Evolutionary conservation across 1,140 invertebrate genomes (phyloP).

Genomic region (Batillaria attramentaria): DNA sequence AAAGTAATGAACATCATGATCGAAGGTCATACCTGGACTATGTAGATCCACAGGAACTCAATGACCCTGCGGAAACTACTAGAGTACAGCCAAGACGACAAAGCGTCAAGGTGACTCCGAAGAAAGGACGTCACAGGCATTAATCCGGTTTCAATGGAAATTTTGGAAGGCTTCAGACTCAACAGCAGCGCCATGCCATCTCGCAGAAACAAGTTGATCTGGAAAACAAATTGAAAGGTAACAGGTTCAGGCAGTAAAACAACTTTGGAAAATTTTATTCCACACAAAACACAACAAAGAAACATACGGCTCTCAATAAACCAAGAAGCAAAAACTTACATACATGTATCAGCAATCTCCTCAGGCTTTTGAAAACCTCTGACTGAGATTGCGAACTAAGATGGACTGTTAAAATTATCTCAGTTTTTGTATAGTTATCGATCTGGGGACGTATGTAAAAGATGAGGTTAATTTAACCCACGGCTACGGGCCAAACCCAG

Average conservation of each 20-base stretch:
- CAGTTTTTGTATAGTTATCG: too few relatives aligned
- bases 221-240: too few relatives aligned
- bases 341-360: too few relatives aligned
- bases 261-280: not conserved
- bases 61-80: conserved; percentile 51
- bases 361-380: too few relatives aligned
- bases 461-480: too few relatives aligned
- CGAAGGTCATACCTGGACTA: conserved; percentile 53
- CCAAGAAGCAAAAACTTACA: not conserved
- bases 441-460: too few relatives aligned
- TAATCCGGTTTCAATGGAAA: conserved; percentile 47
- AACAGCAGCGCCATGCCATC: conserved; percentile 58
- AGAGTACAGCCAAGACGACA: conserved; percentile 59
- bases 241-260: too few relatives aligned
- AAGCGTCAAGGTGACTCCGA: conserved; percentile 51
- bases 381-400: too few relatives aligned
- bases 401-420: too few relatives aligned
- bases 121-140: conserved; percentile 60
- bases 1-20: too few relatives aligned
- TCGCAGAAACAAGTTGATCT: conserved; percentile 64
- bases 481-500: too few relatives aligned
- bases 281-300: not conserved
- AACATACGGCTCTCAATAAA: not conserved
- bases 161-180: conserved; percentile 31
- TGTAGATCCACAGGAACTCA: conserved; percentile 62